Conservation (phyloP, 2,113 vertebrate genomes). For the Triplophysa rosa region DNA sequence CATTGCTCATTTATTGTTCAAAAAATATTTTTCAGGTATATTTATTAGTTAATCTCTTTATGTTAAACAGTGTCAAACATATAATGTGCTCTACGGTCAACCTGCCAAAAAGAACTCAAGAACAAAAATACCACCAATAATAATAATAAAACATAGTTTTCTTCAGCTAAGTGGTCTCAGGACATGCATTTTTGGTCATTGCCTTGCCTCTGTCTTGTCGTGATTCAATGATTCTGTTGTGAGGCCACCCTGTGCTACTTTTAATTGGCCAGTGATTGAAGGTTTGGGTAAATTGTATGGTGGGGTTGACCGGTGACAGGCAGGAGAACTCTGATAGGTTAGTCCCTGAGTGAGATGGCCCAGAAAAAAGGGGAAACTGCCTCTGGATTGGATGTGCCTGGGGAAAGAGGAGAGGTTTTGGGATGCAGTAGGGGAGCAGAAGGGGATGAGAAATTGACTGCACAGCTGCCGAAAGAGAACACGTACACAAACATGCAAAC, state of each 20-base stretch:
- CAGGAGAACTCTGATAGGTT: constrained; percentile 55
- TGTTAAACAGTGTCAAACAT: background rate
- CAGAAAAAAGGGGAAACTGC: constrained; percentile 56
- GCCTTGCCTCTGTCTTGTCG: constrained; percentile 31
- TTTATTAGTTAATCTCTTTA: background rate
- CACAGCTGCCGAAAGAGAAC: constrained; percentile 57
- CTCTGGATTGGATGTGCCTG: constrained; percentile 53
- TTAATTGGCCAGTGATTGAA: constrained; percentile 54
- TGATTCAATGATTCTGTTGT: constrained; percentile 45
- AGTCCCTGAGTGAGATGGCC: constrained; percentile 46
- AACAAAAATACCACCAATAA: background rate
- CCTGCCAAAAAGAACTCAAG: background rate
- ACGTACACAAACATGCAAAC: background rate
- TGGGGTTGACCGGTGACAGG: constrained; percentile 40
- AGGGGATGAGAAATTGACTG: constrained; percentile 62
- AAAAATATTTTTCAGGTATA: background rate
- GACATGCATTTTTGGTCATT: background rate
- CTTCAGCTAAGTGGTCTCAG: background rate
- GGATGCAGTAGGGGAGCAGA: constrained; percentile 67
- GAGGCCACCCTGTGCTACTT: constrained; percentile 52
- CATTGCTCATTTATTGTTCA: background rate
- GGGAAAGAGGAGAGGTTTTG: constrained; percentile 59
- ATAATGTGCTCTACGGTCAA: background rate
- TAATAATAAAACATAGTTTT: background rate
- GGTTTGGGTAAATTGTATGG: constrained; percentile 38